Evolutionary conservation across 2,888 invertebrate species (phyloP).

Genomic region (Pteria penguin): DNA sequence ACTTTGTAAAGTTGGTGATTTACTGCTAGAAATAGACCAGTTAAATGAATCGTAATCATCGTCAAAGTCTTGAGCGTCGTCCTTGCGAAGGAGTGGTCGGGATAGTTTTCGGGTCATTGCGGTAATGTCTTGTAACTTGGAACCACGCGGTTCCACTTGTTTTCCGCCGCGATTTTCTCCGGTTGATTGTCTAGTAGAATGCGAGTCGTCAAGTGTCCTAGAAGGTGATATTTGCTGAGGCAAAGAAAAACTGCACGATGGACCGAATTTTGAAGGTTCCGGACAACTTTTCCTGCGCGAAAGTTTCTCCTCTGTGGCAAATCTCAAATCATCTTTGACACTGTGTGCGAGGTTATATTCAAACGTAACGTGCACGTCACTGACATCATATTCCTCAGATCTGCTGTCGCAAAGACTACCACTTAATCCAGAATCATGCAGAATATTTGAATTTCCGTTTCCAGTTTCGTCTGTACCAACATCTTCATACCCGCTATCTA

Average conservation of each 20-base stretch:
- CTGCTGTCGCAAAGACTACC: not conserved
- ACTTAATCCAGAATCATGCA: not conserved
- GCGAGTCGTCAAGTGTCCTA: not conserved
- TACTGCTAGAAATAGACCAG: not conserved
- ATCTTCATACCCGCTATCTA: constrained; percentile 16
- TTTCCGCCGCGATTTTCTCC: not conserved
- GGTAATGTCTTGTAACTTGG: constrained; percentile 23
- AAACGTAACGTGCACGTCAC: not conserved
- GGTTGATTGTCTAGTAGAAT: not conserved
- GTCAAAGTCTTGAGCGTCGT: not conserved
- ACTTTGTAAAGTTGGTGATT: not conserved
- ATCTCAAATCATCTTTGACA: not conserved
- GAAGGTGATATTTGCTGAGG: constrained; percentile 1
- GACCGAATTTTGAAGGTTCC: not conserved
- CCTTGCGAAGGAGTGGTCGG: constrained; percentile 32
- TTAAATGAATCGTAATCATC: not conserved
- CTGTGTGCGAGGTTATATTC: not conserved
- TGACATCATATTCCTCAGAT: not conserved
- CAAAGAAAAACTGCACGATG: not conserved
- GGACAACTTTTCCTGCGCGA: constrained; percentile 22
- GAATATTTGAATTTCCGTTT: not conserved
- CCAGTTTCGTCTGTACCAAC: not conserved
- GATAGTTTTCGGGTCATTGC: constrained; percentile 29
- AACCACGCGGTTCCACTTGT: not conserved
- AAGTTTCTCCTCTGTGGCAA: constrained; percentile 1